Evolutionary conservation across 2,797 vertebrate species (phyloP), one percentile per base, ranked within the genome.

Genomic region (Catamblyrhynchus diadema): DNA sequence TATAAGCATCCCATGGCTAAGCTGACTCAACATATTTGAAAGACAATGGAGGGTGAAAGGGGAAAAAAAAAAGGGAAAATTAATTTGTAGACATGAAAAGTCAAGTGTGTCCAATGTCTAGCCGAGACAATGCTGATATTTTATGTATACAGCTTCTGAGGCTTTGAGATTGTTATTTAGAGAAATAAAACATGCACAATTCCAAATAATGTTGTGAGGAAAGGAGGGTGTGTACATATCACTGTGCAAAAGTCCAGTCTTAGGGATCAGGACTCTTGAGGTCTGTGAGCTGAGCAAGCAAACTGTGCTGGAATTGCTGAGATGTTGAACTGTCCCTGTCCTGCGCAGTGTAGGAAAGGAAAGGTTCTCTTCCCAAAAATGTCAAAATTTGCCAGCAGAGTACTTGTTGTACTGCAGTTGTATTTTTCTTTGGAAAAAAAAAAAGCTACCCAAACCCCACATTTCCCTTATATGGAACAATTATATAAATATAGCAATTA

Each of bases 371-470:
- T 82, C 24, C 44, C 2, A 44, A 80, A 91, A 73, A 70, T 10
- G 7, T 50, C 19, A 79, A 57, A 30, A 72, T 42, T 75, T 89
- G 4, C 19, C 32, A 42, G 5, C 8, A 64, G 25, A 48, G 5
- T 44, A 33, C n/a, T 41, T 83, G 12, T 5, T 78, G 28, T 35
- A 20, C 6, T 61, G 37, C 24, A 62, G 4, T 2, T 25, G 2
- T 23, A 30, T 33, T 86, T 83, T 81, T 11, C 10, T 64, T 44
- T 51, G 24, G 3, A 37, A 37, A 10, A 42, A 61, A 65, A 57
- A 48, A 33, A 20, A 32, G 4, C 3, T 30, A 39, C 12, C 20
- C 0, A 47, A 41, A 33, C 0, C 1, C 1, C 25, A 59, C 3
- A 21, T 69, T 30, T 72, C 8, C 6, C 12, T 86, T 53, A n/a